Base-by-base conservation (phyloP, 2,113 vertebrate species). In the Dipodomys spectabilis region DNA sequence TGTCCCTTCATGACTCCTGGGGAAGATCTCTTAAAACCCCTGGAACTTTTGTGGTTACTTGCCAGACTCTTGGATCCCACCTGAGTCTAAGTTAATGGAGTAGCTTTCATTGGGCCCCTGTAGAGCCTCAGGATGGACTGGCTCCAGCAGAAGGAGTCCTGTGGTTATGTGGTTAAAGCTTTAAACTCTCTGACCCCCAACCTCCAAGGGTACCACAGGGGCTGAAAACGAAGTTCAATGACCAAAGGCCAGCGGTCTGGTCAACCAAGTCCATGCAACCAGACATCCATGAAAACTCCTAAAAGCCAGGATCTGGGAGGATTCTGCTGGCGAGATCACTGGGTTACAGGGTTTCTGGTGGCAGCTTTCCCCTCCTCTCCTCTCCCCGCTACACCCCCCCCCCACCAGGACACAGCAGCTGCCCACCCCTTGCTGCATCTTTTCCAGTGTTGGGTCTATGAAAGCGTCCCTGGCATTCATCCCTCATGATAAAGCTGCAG, bases 341-440 rank as follows among this genome's bases (percentile, higher is more conserved):
- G 3, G 20, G 5, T 25, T 25, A 5, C 6, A 0, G 22, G 7
- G 69, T 39, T 5, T 39, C 39, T 5, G 25, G 13, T 28, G 27
- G 25, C 23, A 39, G 35, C 35, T 39, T 4, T 39, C 35, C 35
- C 35, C 35, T 39, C 35, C 35, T 39, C 35, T 39, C 35, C 35
- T 39, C 39, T 39, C 39, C 39, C 39, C 39, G 5, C 6, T 23
- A 10, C 44, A 6, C 5, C 6, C 19, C 3, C 1, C 15, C 49
- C 49, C 39, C 0, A 7, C 30, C 27, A 22, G 20, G 16, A 11
- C 22, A 0, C 0, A 13, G 64, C 1, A 2, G 5, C 19, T 7
- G 35, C 3, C 1, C 89, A 27, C 1, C 44, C 1, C 39, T 5
- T 5, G 22, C 39, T 19, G 22, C 6, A 45, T 12, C 44, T 20